Evolutionary conservation across 2,797 vertebrate genomes (phyloP).

Genomic region (Clarias pachynema): DNA sequence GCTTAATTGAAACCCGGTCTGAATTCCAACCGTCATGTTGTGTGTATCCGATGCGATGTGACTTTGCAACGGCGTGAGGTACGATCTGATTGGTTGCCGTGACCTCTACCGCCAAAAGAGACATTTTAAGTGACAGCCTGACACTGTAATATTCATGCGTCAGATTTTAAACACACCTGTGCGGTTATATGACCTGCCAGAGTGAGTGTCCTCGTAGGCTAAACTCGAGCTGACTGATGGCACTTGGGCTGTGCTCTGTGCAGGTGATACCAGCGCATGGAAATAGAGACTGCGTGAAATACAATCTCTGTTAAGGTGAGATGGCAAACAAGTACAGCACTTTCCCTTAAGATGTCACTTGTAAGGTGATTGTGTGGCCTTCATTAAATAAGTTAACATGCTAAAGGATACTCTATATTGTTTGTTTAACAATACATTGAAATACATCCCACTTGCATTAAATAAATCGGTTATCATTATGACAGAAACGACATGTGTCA

Average conservation of each 20-base stretch:
- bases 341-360: slow-evolving; percentile 28
- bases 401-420: background rate
- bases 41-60: slow-evolving; percentile 23
- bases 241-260: background rate
- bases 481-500: slow-evolving; percentile 2
- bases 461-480: background rate
- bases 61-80: slow-evolving; percentile 5
- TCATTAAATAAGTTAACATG: background rate
- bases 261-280: slow-evolving; percentile 23
- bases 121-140: slow-evolving; percentile 19
- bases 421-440: background rate
- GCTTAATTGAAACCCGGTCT: slow-evolving; percentile 18
- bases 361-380: slow-evolving; percentile 7
- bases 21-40: slow-evolving; percentile 14
- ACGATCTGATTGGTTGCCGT: slow-evolving; percentile 30
- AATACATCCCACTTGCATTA: slow-evolving; percentile 12
- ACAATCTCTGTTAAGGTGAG: slow-evolving; percentile 5
- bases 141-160: slow-evolving; percentile 41
- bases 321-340: slow-evolving; percentile 33
- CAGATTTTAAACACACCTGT: slow-evolving; percentile 44
- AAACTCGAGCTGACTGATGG: slow-evolving; percentile 9
- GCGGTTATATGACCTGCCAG: slow-evolving; percentile 30
- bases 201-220: background rate
- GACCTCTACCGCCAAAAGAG: slow-evolving; percentile 13
- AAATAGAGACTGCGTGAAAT: slow-evolving; percentile 31